Conservation (phyloP, 2,888 invertebrate genomes). For the Hoplodrina blanda region DNA sequence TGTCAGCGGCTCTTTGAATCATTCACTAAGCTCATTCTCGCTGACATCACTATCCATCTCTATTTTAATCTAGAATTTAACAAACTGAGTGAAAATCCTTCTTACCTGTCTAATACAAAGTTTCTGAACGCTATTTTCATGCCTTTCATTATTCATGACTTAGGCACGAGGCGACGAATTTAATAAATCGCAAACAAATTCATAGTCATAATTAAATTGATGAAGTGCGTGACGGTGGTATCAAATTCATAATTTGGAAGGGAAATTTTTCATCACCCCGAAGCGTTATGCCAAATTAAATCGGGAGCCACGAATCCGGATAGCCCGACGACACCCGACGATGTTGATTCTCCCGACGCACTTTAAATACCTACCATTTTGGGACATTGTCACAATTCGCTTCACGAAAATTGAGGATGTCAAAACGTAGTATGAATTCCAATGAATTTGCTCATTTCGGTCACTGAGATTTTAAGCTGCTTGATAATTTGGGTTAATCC, state of each 20-base stretch:
- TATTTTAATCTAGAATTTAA: slow-evolving; percentile 43
- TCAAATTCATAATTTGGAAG: slow-evolving; percentile 85
- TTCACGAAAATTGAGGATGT: slow-evolving; percentile 51
- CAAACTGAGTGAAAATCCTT: slow-evolving; percentile 20
- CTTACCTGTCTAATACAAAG: slow-evolving; percentile 19
- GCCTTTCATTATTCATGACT: slow-evolving; percentile 69
- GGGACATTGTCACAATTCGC: slow-evolving; percentile 58
- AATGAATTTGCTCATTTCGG: slow-evolving; percentile 47
- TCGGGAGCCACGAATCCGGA: slow-evolving; percentile 76
- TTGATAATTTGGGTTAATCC: slow-evolving; percentile 29
- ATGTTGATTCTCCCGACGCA: slow-evolving; percentile 60
- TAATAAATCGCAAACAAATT: slow-evolving; percentile 76
- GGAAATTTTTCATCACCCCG: slow-evolving; percentile 85
- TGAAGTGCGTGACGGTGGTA: slow-evolving; percentile 83
- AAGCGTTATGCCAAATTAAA: slow-evolving; percentile 84
- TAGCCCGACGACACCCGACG: slow-evolving; percentile 61
- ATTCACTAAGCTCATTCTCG: slow-evolving; percentile 57
- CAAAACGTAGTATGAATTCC: slow-evolving; percentile 58
- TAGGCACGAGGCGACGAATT: slow-evolving; percentile 66
- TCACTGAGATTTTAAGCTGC: slow-evolving; percentile 22
- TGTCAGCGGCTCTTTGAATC: slow-evolving; percentile 66
- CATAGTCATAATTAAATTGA: slow-evolving; percentile 82
- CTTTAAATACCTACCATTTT: slow-evolving; percentile 59
- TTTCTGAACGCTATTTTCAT: slow-evolving; percentile 49
- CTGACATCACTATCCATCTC: slow-evolving; percentile 51